phyloP scores from a whole-genome alignment of 2,797 vertebrate genomes.

The Schizopygopsis pylzovi region DNA sequence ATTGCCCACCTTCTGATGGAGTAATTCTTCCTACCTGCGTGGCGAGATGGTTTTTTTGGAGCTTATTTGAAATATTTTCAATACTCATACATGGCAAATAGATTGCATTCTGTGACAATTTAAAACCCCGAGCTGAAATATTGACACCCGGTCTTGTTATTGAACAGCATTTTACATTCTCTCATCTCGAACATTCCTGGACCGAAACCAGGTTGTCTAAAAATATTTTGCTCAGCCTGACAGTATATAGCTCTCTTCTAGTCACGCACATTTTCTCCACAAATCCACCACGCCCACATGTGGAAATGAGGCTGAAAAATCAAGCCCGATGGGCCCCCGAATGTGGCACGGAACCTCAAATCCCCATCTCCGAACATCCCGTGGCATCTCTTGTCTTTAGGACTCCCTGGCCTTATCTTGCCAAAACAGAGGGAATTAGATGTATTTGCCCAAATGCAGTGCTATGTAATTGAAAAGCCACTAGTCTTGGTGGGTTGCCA shows the following conservation, averaged over 20 bases:
- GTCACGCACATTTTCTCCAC: constrained; percentile 38
- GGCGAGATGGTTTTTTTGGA: not conserved
- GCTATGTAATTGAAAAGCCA: constrained; percentile 68
- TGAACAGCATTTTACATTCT: constrained; percentile 23
- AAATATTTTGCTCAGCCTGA: constrained; percentile 52
- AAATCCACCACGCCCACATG: constrained; percentile 36
- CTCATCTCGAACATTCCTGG: constrained; percentile 39
- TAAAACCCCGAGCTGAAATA: not conserved
- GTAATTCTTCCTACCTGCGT: constrained; percentile 19
- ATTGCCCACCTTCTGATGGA: constrained; percentile 37
- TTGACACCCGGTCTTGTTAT: constrained; percentile 4
- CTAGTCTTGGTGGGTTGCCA: constrained; percentile 71
- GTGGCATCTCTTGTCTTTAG: constrained; percentile 40
- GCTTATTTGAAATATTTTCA: constrained; percentile 13
- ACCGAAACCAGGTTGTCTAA: constrained; percentile 43
- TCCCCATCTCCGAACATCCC: constrained; percentile 36
- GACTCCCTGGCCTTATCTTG: constrained; percentile 49
- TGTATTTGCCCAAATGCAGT: constrained; percentile 70
- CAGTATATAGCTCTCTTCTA: constrained; percentile 43
- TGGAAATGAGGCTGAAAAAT: constrained; percentile 35
- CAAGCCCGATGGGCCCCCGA: constrained; percentile 16
- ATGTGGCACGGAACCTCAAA: constrained; percentile 13
- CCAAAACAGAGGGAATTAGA: constrained; percentile 53
- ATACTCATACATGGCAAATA: not conserved
- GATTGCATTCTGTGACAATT: constrained; percentile 10